Base-by-base conservation (phyloP, 2,797 vertebrate species). In the Coreius guichenoti region DNA sequence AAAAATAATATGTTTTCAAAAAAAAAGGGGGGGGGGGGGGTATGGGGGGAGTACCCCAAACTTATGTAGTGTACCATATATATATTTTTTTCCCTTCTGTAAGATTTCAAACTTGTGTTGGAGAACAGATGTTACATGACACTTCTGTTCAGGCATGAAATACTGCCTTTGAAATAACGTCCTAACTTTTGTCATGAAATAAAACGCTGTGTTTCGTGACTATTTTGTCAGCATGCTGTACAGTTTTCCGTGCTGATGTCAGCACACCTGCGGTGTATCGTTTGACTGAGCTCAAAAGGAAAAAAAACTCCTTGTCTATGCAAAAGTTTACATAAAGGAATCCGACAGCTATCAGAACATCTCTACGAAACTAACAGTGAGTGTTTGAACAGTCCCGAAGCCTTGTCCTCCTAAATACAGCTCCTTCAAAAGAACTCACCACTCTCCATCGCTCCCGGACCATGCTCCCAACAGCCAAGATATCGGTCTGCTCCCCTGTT, bases 371-470 rank as follows among this genome's bases (percentile, higher is more conserved):
- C 47, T 58, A 67, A 67, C 78, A 31, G 26, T 5, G 58, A 63
- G 56, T 39, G 69, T 31, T 16, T 69, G 33, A 77, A 47, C 58
- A 58, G 63, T 47, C 26, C 54, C 21, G 39, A 69, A 68, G 13
- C 65, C 63, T 43, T 29, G 51, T 31, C 49, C n/a, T 69, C 19
- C 19, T 80, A 65, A 80, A 67, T 47, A 49, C 61, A 69, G 63
- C 76, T 63, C 23, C 45, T 51, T 33, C 17, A 65, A 33, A 80
- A 68, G 29, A 51, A 36, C 97, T 96, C 89, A 99, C 98, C 96
- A 99, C 98, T 94, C 97, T 99, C 98, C 98, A 99, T 96, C 98
- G 95, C 94, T 99, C 98, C 93, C 98, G 96, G 90, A 99, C 98
- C 92, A 99, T 86, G 90, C 97, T 96, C 93, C 96, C 96, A 90